Evolutionary conservation across 2,113 vertebrate genomes (phyloP), one percentile per base, ranked within the genome.

Genomic region (Tenebrosternarchus preto): DNA sequence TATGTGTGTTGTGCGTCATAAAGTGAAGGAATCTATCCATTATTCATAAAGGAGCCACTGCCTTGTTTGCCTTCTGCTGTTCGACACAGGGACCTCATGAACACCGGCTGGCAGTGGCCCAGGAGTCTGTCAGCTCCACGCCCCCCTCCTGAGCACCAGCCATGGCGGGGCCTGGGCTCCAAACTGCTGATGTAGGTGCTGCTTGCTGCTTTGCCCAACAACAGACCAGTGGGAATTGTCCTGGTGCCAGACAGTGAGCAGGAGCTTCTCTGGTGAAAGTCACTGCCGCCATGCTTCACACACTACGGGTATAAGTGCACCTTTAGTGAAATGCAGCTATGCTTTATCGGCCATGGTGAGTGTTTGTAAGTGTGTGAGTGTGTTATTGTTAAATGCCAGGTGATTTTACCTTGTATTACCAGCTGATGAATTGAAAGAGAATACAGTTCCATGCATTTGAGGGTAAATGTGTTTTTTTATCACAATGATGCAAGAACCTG

Each of bases 171-270:
- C 59, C 43, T 73, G 57, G 5, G n/a, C 53, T 29, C 22, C n/a
- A 33, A 67, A 57, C 46, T 74, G 78, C 70, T 73, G 78, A 80
- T 71, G 61, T 67, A 63, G 60, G 59, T 70, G 55, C n/a, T 56
- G 64, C 64, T 60, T 80, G 78, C 61, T 24, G 57, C 69, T 73
- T 80, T 74, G 61, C 61, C 71, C 57, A 36, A 67, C 53, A 6
- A 80, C 5, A 24, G 64, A 31, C 78, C 53, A 31, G 56, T 27
- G 33, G 53, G 68, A 69, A 59, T 84, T 67, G 63, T 76, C 33
- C n/a, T 29, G 29, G 16, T 25, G 57, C 66, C 33, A 80, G 78
- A 74, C 67, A 53, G 50, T 56, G 46, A 12, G 43, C 57, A 55
- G 63, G 70, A 64, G 46, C 27, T 9, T 80, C 22, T 22, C 33